Conservation (phyloP, 2,888 invertebrate species). For the Branchellion lobata region DNA sequence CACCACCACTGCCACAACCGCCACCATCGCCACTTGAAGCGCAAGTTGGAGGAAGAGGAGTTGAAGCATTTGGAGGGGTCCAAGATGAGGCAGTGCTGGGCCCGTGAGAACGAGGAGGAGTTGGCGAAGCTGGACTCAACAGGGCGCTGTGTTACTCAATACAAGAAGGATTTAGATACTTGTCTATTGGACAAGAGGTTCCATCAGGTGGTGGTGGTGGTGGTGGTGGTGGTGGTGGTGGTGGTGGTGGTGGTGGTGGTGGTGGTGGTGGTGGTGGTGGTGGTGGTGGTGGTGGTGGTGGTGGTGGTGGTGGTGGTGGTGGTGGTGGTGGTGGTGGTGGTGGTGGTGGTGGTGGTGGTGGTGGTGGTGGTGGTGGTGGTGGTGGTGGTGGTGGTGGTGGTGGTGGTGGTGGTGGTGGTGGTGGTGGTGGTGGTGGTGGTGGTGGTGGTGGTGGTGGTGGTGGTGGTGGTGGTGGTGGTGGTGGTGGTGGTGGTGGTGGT, state of each 20-base stretch:
- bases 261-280: background rate
- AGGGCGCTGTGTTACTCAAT: background rate
- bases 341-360: slow-evolving; percentile 5
- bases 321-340: slow-evolving; percentile 12
- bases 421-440: background rate
- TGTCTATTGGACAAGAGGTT: slow-evolving; percentile 15
- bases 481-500: slow-evolving; percentile 10
- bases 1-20: too few species aligned
- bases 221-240: background rate
- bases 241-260: background rate
- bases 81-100: slow-evolving; percentile 20
- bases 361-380: slow-evolving; percentile 1
- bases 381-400: slow-evolving; percentile 1
- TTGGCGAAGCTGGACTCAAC: background rate
- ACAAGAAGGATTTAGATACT: slow-evolving; percentile 30
- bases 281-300: slow-evolving; percentile 8
- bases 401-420: background rate
- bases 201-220: slow-evolving; percentile 1
- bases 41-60: slow-evolving; percentile 25
- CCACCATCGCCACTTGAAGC: background rate
- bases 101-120: slow-evolving; percentile 24
- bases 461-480: background rate
- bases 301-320: slow-evolving; percentile 12
- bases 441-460: background rate
- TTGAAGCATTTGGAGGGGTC: slow-evolving; percentile 29